Percentiles rank a stretch among this genome's conserved stretches.
phyloP scores from a whole-genome alignment of 2,888 invertebrate species.

The Chorisops tibialis region DNA sequence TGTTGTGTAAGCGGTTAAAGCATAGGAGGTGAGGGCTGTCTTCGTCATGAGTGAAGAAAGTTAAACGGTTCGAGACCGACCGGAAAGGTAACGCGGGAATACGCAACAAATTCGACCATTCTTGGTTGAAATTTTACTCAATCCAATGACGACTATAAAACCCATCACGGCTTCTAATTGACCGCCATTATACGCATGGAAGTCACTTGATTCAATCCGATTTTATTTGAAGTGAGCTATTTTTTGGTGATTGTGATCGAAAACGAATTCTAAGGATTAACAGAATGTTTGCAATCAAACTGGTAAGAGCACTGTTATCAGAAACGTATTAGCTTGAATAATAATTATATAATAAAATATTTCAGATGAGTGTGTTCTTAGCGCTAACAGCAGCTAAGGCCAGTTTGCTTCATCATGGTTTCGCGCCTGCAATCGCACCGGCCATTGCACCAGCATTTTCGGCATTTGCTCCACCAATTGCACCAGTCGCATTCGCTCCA shows the following conservation, averaged over 20 bases:
- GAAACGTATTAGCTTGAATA: neutral
- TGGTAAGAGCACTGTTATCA: conserved; percentile 24
- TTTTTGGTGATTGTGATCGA: neutral
- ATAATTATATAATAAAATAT: conserved; percentile 3
- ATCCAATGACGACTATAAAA: conserved; percentile 17
- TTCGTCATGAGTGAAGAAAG: conserved; percentile 19
- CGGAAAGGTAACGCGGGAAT: conserved; percentile 4
- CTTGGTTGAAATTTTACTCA: conserved; percentile 9
- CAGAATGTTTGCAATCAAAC: conserved; percentile 10
- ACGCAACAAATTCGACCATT: conserved; percentile 10
- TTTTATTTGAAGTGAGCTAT: neutral
- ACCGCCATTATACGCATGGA: conserved; percentile 1
- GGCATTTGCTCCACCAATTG: conserved; percentile 18
- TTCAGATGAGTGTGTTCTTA: conserved; percentile 17
- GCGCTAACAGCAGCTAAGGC: neutral
- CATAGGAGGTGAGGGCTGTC: neutral
- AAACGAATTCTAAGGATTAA: neutral
- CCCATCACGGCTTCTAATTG: conserved; percentile 11
- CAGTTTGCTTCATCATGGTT: neutral
- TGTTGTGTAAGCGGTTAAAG: conserved; percentile 2
- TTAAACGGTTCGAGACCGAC: conserved; percentile 4
- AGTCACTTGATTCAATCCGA: neutral
- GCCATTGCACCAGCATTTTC: conserved; percentile 6
- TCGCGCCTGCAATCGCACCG: conserved; percentile 12
- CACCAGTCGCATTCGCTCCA: conserved; percentile 7